phyloP scores from a whole-genome alignment of 2,113 vertebrate species.

The Menidia beryllina region DNA sequence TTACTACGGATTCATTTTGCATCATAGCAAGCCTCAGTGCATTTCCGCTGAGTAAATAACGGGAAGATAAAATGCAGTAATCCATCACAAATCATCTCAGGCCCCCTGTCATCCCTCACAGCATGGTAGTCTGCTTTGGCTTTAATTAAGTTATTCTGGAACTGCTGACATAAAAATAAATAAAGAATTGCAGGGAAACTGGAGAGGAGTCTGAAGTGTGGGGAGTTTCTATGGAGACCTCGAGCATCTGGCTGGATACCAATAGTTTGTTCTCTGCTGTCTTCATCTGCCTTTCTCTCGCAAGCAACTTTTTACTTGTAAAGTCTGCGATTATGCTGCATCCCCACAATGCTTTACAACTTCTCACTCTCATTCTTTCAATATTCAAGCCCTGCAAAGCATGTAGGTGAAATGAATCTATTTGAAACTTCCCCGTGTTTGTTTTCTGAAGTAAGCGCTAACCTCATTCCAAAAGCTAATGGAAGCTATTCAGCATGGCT shows the following conservation, averaged over 20 bases:
- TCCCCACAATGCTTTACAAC: slow-evolving; percentile 20
- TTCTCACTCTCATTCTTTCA: slow-evolving; percentile 30
- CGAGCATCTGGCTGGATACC: slow-evolving; percentile 82
- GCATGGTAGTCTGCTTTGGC: slow-evolving; percentile 75
- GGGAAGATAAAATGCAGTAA: slow-evolving; percentile 77
- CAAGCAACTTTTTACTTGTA: slow-evolving; percentile 31
- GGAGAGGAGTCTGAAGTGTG: slow-evolving; percentile 74
- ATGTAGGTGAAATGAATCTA: neutral
- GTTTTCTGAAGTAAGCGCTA: no score
- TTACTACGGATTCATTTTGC: slow-evolving; percentile 77
- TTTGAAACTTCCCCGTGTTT: neutral
- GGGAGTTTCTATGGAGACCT: slow-evolving; percentile 83
- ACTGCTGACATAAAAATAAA: slow-evolving; percentile 83
- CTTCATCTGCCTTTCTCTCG: slow-evolving; percentile 40
- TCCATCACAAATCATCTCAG: slow-evolving; percentile 83
- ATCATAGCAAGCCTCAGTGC: slow-evolving; percentile 69
- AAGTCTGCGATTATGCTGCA: slow-evolving; percentile 12
- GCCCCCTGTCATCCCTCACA: slow-evolving; percentile 79
- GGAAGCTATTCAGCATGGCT: neutral
- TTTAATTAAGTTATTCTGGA: slow-evolving; percentile 86
- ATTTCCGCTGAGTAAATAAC: slow-evolving; percentile 75
- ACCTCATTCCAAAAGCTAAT: neutral
- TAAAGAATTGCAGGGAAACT: slow-evolving; percentile 72
- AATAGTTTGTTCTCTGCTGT: slow-evolving; percentile 74
- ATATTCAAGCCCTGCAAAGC: slow-evolving; percentile 26